These are phyloP conservation scores for Polymixis flavicincta DNA, from an alignment of 2,888 invertebrate species.

Conservation along the genomic window DNA sequence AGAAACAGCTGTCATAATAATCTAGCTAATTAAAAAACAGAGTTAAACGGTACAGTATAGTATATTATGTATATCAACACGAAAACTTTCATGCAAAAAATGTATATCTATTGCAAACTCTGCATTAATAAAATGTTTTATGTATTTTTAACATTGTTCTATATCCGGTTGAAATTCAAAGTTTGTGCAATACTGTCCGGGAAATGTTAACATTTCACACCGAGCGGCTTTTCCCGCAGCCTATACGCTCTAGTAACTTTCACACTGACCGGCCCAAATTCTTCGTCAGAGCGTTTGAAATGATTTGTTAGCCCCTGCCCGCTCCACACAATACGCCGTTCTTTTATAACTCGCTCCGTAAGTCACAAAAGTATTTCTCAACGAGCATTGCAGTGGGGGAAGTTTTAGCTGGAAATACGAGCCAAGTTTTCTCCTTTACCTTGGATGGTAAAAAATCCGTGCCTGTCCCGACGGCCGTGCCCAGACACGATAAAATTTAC, in stretches of 20 bases:
- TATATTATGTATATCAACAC: not conserved
- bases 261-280: constrained; percentile 74
- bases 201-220: constrained; percentile 63
- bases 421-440: constrained; percentile 87
- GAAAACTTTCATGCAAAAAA: constrained; percentile 43
- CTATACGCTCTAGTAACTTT: constrained; percentile 65
- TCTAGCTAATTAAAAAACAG: too few species aligned
- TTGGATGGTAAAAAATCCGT: constrained; percentile 84
- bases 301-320: constrained; percentile 80
- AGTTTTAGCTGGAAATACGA: constrained; percentile 88
- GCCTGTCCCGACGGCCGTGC: constrained; percentile 79
- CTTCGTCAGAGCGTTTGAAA: constrained; percentile 73
- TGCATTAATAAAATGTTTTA: constrained; percentile 50
- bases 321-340: constrained; percentile 80
- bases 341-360: constrained; percentile 85
- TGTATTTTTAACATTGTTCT: constrained; percentile 54
- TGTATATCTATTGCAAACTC: constrained; percentile 30
- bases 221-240: constrained; percentile 60
- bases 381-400: constrained; percentile 84
- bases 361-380: constrained; percentile 87
- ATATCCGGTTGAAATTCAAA: constrained; percentile 60
- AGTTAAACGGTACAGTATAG: not conserved
- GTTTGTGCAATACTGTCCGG: constrained; percentile 61
- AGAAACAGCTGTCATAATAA: too few species aligned
- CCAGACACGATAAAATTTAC: constrained; percentile 89